phyloP scores from a whole-genome alignment of 2,888 invertebrate genomes.

The Tetragnatha montana region DNA sequence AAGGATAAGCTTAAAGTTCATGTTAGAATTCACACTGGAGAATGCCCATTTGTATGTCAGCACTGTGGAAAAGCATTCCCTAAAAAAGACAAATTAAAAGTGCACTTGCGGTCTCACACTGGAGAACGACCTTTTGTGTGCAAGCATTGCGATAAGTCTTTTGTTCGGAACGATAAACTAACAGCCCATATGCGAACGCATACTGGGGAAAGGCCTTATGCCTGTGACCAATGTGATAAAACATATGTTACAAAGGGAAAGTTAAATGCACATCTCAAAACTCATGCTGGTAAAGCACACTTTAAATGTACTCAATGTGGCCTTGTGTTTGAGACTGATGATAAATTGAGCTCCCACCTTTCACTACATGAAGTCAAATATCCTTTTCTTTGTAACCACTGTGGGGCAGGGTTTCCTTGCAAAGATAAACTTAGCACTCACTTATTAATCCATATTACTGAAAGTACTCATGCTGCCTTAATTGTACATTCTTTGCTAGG shows the following conservation, averaged over 20 bases:
- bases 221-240: constrained; percentile 62
- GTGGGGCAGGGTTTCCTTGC: constrained; percentile 58
- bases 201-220: constrained; percentile 77
- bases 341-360: constrained; percentile 57
- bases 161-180: constrained; percentile 83
- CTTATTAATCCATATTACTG: constrained; percentile 52
- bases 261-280: constrained; percentile 53
- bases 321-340: constrained; percentile 57
- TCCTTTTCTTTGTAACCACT: constrained; percentile 61
- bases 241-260: constrained; percentile 63
- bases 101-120: constrained; percentile 83
- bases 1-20: constrained; percentile 64
- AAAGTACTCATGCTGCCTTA: constrained; percentile 59
- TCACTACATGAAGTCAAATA: constrained; percentile 51
- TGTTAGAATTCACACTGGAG: constrained; percentile 74
- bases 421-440: constrained; percentile 58
- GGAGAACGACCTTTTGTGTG: constrained; percentile 83
- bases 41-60: constrained; percentile 77
- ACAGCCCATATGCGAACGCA: constrained; percentile 84
- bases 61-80: constrained; percentile 83
- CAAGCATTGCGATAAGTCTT: constrained; percentile 81
- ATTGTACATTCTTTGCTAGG: constrained; percentile 63
- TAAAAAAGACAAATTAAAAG: constrained; percentile 83
- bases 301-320: constrained; percentile 65
- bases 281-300: constrained; percentile 54